A percentile compares a stretch with the other conserved stretches of the same genome.
These are phyloP conservation scores for Phyllostomus discolor DNA, from an alignment of 2,113 vertebrate genomes.

Conservation along the genomic window DNA sequence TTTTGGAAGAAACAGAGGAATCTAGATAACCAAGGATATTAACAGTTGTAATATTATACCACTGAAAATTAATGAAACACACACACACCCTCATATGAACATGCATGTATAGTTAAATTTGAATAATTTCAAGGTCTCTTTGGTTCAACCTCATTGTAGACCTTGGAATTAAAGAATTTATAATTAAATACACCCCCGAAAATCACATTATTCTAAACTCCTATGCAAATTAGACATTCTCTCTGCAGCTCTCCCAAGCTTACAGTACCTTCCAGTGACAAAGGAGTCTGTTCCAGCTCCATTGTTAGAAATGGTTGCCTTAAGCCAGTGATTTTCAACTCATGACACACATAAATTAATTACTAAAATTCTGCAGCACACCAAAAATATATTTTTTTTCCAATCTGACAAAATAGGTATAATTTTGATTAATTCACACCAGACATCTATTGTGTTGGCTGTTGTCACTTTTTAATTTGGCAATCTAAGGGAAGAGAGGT, in stretches of 20 bases:
- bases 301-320: neutral
- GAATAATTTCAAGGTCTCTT: neutral
- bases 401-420: too few species aligned
- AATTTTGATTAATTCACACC: too few species aligned
- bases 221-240: neutral
- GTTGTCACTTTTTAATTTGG: too few species aligned
- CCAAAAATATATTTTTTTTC: too few species aligned
- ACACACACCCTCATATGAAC: neutral
- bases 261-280: neutral
- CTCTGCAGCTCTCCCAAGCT: neutral
- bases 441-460: too few species aligned
- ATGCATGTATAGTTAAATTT: neutral
- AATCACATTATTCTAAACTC: neutral
- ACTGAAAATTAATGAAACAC: neutral
- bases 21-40: neutral
- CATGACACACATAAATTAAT: too few species aligned
- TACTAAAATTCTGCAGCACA: too few species aligned
- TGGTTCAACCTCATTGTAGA: neutral
- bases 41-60: neutral
- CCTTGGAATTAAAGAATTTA: neutral
- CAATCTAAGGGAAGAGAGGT: too few species aligned
- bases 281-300: neutral
- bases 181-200: neutral
- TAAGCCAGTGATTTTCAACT: neutral
- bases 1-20: neutral